Evolutionary conservation across 2,113 vertebrate genomes (phyloP), one percentile per base, ranked within the genome.

Genomic region (Nerophis lumbriciformis): DNA sequence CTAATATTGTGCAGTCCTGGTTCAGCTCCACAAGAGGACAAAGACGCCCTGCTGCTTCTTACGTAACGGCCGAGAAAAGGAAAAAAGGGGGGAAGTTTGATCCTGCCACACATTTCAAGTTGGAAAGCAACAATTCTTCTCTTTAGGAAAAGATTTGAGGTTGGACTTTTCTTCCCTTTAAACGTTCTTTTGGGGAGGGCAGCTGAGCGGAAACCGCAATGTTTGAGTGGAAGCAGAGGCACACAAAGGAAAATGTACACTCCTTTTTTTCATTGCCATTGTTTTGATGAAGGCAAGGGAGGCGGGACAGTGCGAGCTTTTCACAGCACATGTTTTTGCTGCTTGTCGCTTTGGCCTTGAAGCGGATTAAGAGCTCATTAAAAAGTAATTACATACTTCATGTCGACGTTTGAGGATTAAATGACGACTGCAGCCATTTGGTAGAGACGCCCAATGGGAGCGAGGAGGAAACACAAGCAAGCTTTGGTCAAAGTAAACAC

Each of bases 291-390:
- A 54, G 16, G 36, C 39, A 58, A 66, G 75, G 15, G 14, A 47
- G 63, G 50, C 19, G 37, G 45, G 45, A 58, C 48, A 11, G 49
- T 12, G 52, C 12, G 38, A 42, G 56, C 7, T 42, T 42, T 42
- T 42, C 39, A 42, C 39, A 1, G 39, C 39, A 42, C 8, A 53
- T 48, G 15, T 53, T 52, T 59, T 37, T 9, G 55, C 42, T 35
- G 14, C 21, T n/a, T 42, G 21, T 48, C 28, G 60, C 11, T 73
- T 44, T 66, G 61, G 59, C 11, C 36, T 75, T 69, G 48, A 55
- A 65, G 59, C 65, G 65, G 81, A 85, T 78, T 78, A 66, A 78
- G 76, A 78, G 37, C 68, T 79, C 50, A 76, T 76, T 68, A 71
- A 69, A 75, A 66, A 60, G 50, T 65, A 59, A 84, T 76, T 62